phyloP scores from a whole-genome alignment of 1,140 invertebrate species.

The Vanessa tameamea region DNA sequence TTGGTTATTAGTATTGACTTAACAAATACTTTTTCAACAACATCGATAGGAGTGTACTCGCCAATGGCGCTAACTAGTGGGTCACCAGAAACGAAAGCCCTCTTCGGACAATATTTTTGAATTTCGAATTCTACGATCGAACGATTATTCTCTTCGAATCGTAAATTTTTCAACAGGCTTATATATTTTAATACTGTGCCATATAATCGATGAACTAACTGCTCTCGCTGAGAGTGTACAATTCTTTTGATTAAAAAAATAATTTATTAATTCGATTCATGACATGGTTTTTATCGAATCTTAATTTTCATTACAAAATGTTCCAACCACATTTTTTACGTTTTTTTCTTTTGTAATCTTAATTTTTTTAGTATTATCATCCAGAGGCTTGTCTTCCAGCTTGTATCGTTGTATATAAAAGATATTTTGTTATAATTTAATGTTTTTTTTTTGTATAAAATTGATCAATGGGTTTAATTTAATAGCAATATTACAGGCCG shows the following conservation, averaged over 20 bases:
- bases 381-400: conserved; percentile 32
- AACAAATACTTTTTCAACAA: too few species aligned
- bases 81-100: too few species aligned
- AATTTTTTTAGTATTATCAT: conserved; percentile 18
- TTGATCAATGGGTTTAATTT: conserved; percentile 1
- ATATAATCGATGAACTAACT: neutral
- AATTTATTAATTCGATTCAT: neutral
- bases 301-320: neutral
- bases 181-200: neutral
- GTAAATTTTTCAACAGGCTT: neutral
- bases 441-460: conserved; percentile 11
- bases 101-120: too few species aligned
- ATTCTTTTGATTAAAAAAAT: neutral
- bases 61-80: too few species aligned
- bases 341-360: neutral
- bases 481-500: too few species aligned
- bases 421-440: conserved; percentile 17
- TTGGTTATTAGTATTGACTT: too few species aligned
- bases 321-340: neutral
- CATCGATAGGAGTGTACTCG: too few species aligned
- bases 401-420: conserved; percentile 17
- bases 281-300: conserved; percentile 2
- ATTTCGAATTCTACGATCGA: neutral
- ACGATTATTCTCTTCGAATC: neutral
- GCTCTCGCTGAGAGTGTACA: neutral